A percentile compares a stretch with the other conserved stretches of the same genome.
Evolutionary conservation across 2,888 invertebrate genomes (phyloP).

Genomic region (Oegoconia quadripuncta): DNA sequence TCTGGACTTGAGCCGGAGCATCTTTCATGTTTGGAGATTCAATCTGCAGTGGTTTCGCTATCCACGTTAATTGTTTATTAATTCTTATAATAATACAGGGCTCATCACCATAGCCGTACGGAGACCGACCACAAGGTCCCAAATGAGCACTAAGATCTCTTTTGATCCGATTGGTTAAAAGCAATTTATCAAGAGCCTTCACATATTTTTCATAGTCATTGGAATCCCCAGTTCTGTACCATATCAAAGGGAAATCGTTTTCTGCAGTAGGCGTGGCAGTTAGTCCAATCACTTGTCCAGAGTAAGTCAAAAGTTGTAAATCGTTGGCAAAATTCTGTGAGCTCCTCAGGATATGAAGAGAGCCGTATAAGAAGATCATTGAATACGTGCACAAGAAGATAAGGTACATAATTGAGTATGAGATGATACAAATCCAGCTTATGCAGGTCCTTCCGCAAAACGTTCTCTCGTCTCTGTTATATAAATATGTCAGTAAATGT

Average conservation of each 20-base stretch:
- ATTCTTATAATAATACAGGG: slow-evolving; percentile 63
- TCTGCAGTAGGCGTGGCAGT: slow-evolving; percentile 53
- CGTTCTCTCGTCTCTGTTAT: slow-evolving; percentile 39
- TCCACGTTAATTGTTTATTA: slow-evolving; percentile 56
- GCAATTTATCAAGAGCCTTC: slow-evolving; percentile 42
- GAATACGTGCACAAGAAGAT: slow-evolving; percentile 51
- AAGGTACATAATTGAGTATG: slow-evolving; percentile 51
- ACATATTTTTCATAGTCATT: slow-evolving; percentile 52
- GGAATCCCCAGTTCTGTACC: slow-evolving; percentile 43
- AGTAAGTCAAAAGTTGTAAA: slow-evolving; percentile 25
- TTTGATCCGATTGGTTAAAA: slow-evolving; percentile 37
- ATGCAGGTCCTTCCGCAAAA: slow-evolving; percentile 46
- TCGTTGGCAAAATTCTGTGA: no score
- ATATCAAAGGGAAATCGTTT: slow-evolving; percentile 46
- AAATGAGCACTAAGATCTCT: slow-evolving; percentile 30
- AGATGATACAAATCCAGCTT: slow-evolving; percentile 47
- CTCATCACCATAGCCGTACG: slow-evolving; percentile 57
- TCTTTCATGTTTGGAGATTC: slow-evolving; percentile 32
- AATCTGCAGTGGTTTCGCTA: slow-evolving; percentile 42
- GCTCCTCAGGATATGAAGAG: no score
- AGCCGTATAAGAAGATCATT: slow-evolving; percentile 41
- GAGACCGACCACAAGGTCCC: slow-evolving; percentile 54
- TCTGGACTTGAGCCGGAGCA: slow-evolving; percentile 42
- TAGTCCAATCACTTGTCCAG: slow-evolving; percentile 49
- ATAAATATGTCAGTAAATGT: slow-evolving; percentile 27